phyloP scores from a whole-genome alignment of 2,888 invertebrate genomes.

The Drosophila leonis region DNA sequence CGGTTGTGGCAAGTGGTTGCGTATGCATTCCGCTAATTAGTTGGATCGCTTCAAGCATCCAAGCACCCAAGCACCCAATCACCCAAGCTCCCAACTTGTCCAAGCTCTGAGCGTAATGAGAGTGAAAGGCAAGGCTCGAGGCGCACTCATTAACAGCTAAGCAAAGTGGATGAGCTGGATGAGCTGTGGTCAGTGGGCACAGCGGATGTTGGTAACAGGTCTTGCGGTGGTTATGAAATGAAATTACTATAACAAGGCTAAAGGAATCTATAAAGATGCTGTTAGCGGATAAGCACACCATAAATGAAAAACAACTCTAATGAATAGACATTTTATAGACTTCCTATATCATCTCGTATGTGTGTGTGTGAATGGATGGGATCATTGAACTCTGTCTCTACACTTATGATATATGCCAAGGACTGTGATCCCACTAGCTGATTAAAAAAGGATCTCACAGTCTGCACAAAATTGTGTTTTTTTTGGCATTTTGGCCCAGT shows the following conservation, averaged over 20 bases:
- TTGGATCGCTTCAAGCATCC: conserved; percentile 54
- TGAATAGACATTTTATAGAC: conserved; percentile 38
- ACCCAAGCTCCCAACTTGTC: conserved; percentile 7
- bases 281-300: conserved; percentile 48
- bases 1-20: conserved; percentile 21
- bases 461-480: conserved; percentile 1
- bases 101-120: conserved; percentile 6
- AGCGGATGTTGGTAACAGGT: conserved; percentile 54
- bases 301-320: conserved; percentile 46
- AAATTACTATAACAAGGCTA: conserved; percentile 39
- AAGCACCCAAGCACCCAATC: conserved; percentile 6
- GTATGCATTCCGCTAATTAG: conserved; percentile 69
- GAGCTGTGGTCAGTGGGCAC: conserved; percentile 15
- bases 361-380: not conserved
- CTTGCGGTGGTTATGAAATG: conserved; percentile 24
- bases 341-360: conserved; percentile 29
- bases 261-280: conserved; percentile 58
- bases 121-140: conserved; percentile 13
- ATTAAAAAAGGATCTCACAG: conserved; percentile 58
- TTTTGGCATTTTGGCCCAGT: conserved; percentile 61
- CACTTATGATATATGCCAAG: conserved; percentile 31
- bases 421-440: conserved; percentile 60
- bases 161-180: conserved; percentile 46
- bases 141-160: conserved; percentile 17
- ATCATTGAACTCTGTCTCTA: conserved; percentile 5